Conservation (phyloP, 35 echinoderm and acorn worm species). For the Heliocidaris tuberculata region DNA sequence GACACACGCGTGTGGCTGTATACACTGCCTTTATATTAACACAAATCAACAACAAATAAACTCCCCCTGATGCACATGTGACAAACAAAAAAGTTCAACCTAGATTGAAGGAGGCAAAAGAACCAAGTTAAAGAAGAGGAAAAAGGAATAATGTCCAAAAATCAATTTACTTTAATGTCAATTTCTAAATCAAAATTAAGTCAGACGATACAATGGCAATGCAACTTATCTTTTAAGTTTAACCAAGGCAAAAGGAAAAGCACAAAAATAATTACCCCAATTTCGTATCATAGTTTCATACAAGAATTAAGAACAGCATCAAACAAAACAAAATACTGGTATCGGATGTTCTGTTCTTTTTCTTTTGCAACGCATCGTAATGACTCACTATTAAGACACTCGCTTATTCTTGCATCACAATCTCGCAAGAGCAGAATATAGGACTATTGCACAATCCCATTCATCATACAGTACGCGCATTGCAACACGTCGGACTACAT, state of each 20-base stretch:
- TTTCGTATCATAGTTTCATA: not conserved
- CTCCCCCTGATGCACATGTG: no score
- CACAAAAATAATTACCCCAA: not conserved
- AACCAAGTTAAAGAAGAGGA: no score
- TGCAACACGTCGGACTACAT: not conserved
- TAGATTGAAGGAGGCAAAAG: no score
- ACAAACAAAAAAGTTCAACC: no score
- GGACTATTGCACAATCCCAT: no score
- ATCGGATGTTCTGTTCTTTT: not conserved
- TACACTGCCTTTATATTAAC: no score
- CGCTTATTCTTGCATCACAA: not conserved
- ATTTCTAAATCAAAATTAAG: no score
- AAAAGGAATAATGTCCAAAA: no score
- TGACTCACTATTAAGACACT: not conserved
- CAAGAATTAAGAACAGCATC: not conserved
- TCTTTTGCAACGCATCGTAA: not conserved
- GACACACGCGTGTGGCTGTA: no score
- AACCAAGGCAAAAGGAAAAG: not conserved
- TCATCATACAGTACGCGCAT: not conserved
- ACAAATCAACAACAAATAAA: no score
- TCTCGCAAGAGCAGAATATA: not conserved
- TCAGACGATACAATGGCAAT: not conserved
- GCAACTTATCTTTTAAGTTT: no score
- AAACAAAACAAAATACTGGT: not conserved
- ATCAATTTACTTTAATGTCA: no score